A percentile compares a stretch with the other conserved stretches of the same genome.
These are phyloP conservation scores for Crematogaster levior DNA, from an alignment of 2,888 invertebrate species.

Conservation along the genomic window DNA sequence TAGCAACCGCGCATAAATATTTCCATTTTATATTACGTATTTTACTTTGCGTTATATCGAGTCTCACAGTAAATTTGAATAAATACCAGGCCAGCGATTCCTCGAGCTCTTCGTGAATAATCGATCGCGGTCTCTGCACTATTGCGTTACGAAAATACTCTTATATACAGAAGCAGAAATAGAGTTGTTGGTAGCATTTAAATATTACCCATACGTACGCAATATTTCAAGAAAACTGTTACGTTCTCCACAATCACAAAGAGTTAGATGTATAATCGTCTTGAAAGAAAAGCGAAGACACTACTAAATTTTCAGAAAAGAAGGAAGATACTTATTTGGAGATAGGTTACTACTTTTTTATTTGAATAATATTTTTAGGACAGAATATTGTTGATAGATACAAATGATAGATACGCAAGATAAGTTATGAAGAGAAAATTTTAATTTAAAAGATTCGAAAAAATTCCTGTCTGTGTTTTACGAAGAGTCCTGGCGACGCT, in stretches of 20 bases:
- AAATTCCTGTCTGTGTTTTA: not conserved
- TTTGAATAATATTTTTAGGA: not conserved
- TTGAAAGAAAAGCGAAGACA: not conserved
- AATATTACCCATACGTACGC: constrained; percentile 62
- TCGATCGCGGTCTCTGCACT: constrained; percentile 34
- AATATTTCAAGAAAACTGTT: constrained; percentile 63
- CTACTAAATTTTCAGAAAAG: not conserved
- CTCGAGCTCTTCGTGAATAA: constrained; percentile 39
- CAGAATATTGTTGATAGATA: not conserved
- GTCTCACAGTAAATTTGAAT: constrained; percentile 25
- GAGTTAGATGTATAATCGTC: constrained; percentile 50
- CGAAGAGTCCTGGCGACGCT: constrained; percentile 22
- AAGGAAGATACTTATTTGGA: not conserved
- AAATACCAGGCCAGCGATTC: constrained; percentile 35
- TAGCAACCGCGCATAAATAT: constrained; percentile 28
- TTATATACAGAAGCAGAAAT: constrained; percentile 35
- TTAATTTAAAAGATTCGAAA: not conserved
- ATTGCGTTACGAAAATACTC: constrained; percentile 30
- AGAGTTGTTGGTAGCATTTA: constrained; percentile 59
- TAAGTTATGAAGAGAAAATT: not conserved
- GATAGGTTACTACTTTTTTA: not conserved
- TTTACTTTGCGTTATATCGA: constrained; percentile 11
- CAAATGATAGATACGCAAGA: not conserved
- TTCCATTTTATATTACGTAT: constrained; percentile 34
- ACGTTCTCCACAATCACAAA: constrained; percentile 54